Percentiles rank a stretch among this genome's conserved stretches.
Evolutionary conservation across 2,797 vertebrate species (phyloP).

Genomic region (Karalla daura): DNA sequence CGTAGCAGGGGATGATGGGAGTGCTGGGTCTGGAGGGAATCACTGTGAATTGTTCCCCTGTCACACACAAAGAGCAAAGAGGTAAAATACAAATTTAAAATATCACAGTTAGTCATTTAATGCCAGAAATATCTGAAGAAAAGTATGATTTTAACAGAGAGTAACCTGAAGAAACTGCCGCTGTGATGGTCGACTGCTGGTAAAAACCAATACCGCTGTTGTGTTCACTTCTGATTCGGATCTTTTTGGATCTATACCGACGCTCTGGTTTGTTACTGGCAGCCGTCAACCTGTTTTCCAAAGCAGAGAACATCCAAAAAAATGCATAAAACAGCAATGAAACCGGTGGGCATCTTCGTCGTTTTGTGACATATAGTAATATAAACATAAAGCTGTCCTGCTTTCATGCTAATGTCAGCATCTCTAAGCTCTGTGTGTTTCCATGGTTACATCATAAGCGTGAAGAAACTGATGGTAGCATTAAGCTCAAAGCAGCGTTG

Average conservation of each 20-base stretch:
- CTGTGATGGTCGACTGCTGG: slow-evolving; percentile 72
- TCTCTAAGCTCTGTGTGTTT: no score
- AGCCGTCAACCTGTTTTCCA: slow-evolving; percentile 80
- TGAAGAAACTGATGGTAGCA: no score
- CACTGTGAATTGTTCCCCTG: slow-evolving; percentile 29
- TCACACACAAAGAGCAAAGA: background rate
- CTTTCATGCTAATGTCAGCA: no score
- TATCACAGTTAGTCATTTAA: background rate
- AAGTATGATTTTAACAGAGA: background rate
- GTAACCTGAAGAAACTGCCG: slow-evolving; percentile 83
- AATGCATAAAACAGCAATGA: no score
- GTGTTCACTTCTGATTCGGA: slow-evolving; percentile 68
- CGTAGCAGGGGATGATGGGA: slow-evolving; percentile 24
- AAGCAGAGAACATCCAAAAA: background rate
- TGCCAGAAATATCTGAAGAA: background rate
- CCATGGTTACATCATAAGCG: no score
- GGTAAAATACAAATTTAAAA: background rate
- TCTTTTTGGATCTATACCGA: slow-evolving; percentile 83
- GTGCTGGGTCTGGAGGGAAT: slow-evolving; percentile 28
- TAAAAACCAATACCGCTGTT: slow-evolving; percentile 81
- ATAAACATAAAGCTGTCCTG: no score
- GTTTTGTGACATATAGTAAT: no score
- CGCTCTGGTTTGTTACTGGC: slow-evolving; percentile 83
- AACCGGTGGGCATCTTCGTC: no score
- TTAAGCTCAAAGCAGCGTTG: no score